Base-by-base conservation (phyloP, 2,888 invertebrate species). In the Parelbella ahira region DNA sequence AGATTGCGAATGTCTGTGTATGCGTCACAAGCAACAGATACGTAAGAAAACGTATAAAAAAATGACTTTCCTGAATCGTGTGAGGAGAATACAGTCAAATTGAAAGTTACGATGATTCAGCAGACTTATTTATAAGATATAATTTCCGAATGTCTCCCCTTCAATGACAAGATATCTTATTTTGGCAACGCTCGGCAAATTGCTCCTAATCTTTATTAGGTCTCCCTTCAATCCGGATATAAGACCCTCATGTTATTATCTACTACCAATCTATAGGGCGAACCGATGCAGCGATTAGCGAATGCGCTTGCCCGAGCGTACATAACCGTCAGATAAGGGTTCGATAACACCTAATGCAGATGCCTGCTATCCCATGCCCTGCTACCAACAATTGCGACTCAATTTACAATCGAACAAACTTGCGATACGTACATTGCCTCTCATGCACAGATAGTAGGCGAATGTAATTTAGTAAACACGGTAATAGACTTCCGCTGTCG, bases 281-380 rank as follows among this genome's bases (percentile, higher is more conserved):
- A 70, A 66, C 63, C 68, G 69, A 67, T 72, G 68, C 68, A 59
- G 61, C 71, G 81, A 86, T 83, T 82, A 80, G 75, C 74, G 61
- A 73, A 67, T 64, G 63, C 63, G 71, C 68, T 72, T 63, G 53
- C 57, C 64, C 59, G 66, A 63, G 77, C 80, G 71, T 69, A 68
- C 48, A 56, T 53, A 37, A 48, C 46, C 64, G 65, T 59, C 53
- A 58, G 74, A 78, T 78, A 75, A 74, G 66, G 58, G 49, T 48
- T 52, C 58, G 76, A 73, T 76, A 72, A 57, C 57, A 55, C 60
- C 60, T 69, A 74, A 74, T 61, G 63, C 63, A 60, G 57, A 41
- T 34, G 27, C 21, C 27, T 54, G 53, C 51, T 49, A 51, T 47
- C 43, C 49, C 38, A 41, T 43, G 48, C 51, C 51, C 44, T 43